Evolutionary conservation across 2,797 vertebrate genomes (phyloP).

Genomic region (Acanthurus leucopareius): DNA sequence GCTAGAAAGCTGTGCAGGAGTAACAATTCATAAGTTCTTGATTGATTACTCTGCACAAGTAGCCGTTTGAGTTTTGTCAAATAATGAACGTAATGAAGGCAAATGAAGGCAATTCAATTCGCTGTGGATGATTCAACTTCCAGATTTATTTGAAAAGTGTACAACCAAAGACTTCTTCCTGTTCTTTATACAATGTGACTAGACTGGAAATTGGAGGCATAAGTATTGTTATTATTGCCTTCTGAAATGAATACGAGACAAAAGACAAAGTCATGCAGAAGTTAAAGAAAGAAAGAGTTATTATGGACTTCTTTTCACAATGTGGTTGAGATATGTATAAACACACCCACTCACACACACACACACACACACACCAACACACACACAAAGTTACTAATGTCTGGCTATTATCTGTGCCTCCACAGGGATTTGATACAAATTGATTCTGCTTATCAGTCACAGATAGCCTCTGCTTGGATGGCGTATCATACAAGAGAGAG

Average conservation of each 20-base stretch:
- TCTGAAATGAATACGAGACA: background rate
- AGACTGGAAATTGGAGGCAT: background rate
- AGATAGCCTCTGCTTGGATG: constrained; percentile 19
- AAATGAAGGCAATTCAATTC: too few relatives aligned
- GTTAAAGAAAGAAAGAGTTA: background rate
- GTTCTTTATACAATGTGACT: background rate
- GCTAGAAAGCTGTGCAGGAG: background rate
- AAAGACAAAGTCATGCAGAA: background rate
- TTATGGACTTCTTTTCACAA: background rate
- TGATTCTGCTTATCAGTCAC: constrained; percentile 36
- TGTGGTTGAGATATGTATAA: background rate
- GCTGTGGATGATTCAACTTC: background rate
- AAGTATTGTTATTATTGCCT: background rate
- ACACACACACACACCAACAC: constrained; percentile 3
- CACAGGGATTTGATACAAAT: constrained; percentile 31
- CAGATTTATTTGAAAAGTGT: background rate
- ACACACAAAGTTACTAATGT: background rate
- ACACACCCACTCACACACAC: constrained; percentile 8
- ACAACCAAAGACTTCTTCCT: background rate
- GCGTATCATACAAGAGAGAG: background rate
- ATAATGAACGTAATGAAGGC: background rate
- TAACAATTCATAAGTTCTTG: background rate
- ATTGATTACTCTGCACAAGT: background rate
- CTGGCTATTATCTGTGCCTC: constrained; percentile 33
- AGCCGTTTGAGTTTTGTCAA: background rate